Evolutionary conservation across 2,888 invertebrate species (phyloP).

Genomic region (Sclerodermus sp.): DNA sequence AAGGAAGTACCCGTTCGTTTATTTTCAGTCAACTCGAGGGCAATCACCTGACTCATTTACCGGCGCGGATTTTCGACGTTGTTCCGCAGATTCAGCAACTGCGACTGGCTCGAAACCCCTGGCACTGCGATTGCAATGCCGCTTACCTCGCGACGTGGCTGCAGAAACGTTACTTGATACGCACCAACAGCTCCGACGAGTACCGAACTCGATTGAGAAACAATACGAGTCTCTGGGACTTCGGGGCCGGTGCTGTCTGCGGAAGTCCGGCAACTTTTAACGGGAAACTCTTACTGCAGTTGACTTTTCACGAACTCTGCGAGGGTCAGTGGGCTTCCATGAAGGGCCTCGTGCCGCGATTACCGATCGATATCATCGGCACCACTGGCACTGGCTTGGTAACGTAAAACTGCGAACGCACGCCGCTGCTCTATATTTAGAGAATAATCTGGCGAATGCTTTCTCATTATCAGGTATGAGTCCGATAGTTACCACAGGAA

Average conservation of each 20-base stretch:
- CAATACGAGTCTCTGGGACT: slow-evolving; percentile 42
- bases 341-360: slow-evolving; percentile 69
- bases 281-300: slow-evolving; percentile 68
- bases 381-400: no score
- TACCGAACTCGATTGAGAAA: slow-evolving; percentile 3
- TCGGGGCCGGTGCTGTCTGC: slow-evolving; percentile 58
- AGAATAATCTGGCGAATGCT: no score
- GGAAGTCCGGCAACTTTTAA: slow-evolving; percentile 73
- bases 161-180: slow-evolving; percentile 33
- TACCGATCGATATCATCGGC: slow-evolving; percentile 59
- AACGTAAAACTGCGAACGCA: no score
- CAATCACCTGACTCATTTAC: slow-evolving; percentile 72
- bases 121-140: slow-evolving; percentile 80
- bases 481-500: no score
- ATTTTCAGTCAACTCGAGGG: slow-evolving; percentile 71
- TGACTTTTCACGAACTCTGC: slow-evolving; percentile 74
- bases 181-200: slow-evolving; percentile 16
- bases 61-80: slow-evolving; percentile 68
- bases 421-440: no score
- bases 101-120: slow-evolving; percentile 75
- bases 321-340: slow-evolving; percentile 80
- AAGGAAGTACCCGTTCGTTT: no score
- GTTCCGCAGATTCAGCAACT: slow-evolving; percentile 67
- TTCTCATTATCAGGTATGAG: no score
- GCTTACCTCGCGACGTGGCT: slow-evolving; percentile 71